phyloP scores from a whole-genome alignment of 92 coral and sea anemone genomes.

The Epizoanthus rinbou region DNA sequence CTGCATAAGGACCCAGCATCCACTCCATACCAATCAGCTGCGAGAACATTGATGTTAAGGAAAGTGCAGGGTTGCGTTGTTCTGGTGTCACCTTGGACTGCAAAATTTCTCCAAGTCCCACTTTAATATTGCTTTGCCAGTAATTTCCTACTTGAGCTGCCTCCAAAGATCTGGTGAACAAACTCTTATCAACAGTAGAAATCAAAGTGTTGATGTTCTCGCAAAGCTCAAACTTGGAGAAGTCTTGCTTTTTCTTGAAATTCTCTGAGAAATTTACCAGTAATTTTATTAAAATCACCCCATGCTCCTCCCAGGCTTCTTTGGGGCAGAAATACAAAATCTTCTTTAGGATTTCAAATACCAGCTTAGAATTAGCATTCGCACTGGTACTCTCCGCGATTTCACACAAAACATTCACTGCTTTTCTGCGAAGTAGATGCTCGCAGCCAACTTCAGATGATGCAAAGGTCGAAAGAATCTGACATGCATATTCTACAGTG shows the following conservation, averaged over 20 bases:
- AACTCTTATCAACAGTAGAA: constrained; percentile 47
- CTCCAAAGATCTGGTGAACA: constrained; percentile 52
- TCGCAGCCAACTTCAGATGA: constrained; percentile 61
- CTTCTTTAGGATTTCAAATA: constrained; percentile 65
- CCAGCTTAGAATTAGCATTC: background rate
- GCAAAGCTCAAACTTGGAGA: constrained; percentile 74
- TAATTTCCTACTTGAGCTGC: background rate
- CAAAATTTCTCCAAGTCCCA: constrained; percentile 73
- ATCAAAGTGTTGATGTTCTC: constrained; percentile 59
- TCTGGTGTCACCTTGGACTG: constrained; percentile 74
- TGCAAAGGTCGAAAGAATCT: constrained; percentile 70
- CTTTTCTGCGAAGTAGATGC: constrained; percentile 47
- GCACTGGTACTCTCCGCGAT: constrained; percentile 18
- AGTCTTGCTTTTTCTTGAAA: constrained; percentile 65
- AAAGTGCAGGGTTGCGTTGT: constrained; percentile 79
- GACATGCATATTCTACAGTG: constrained; percentile 55
- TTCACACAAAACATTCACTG: constrained; percentile 50
- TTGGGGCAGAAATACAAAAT: constrained; percentile 50
- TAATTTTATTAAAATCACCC: constrained; percentile 47
- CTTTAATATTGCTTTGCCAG: constrained; percentile 58
- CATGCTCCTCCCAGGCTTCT: constrained; percentile 54
- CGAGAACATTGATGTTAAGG: constrained; percentile 51
- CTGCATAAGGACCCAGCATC: constrained; percentile 42
- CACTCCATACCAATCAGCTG: constrained; percentile 64
- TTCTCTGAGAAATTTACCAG: constrained; percentile 43